Evolutionary conservation across 2,113 vertebrate genomes (phyloP), one percentile per base, ranked within the genome.

Genomic region (Zosterops lateralis): DNA sequence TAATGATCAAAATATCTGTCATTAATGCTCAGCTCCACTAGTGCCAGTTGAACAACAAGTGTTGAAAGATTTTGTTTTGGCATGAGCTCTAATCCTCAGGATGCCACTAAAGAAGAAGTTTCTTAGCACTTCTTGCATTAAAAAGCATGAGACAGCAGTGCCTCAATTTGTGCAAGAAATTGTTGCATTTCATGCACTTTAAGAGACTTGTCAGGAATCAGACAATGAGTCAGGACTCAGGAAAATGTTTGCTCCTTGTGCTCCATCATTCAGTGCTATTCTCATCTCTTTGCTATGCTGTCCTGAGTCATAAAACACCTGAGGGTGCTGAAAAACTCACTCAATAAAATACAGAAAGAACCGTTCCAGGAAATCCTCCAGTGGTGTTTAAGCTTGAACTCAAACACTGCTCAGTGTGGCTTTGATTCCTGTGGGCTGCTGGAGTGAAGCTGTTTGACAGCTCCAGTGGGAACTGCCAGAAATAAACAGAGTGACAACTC

Each of bases 381-480:
- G 1, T 29, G 25, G 4, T 56, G 28, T 48, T 68, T 67, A 57
- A n/a, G 15, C 19, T 73, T 38, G 62, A 79, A 5, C 0, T 34
- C 28, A n/a, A 65, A 22, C 4, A 17, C 17, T 65, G 31, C 42
- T 64, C 36, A 32, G 21, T 0, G 0, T 26, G 51, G 45, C 34
- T 90, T 79, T 68, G 75, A 62, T 40, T 89, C 83, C 57, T 61
- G 15, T 36, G 48, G 58, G 36, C 31, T 61, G 3, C 13, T 53
- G 17, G 5, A 70, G 40, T 32, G 58, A 83, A 70, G 42, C 13
- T 60, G 8, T 28, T 87, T 36, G 53, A 62, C 20, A 76, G 26
- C 36, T 78, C 42, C 38, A 25, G 12, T 17, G 62, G 26, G 66
- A 91, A 15, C 62, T 47, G 26, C 15, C 12, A 0, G 32, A 42